Conservation (phyloP, 1,140 invertebrate species). For the Nebria ingens region DNA sequence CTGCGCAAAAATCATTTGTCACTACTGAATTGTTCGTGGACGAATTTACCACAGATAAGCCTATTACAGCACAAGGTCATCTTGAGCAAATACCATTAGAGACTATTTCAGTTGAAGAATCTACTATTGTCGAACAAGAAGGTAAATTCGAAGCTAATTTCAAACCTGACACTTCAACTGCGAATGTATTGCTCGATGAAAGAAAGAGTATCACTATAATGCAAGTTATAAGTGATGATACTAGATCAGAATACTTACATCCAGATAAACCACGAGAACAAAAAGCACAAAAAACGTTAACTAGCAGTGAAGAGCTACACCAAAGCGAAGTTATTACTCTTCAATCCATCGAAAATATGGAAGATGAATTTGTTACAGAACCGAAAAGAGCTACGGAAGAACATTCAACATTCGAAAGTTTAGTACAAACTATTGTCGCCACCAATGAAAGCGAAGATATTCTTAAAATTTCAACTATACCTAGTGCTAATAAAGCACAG, state of each 20-base stretch:
- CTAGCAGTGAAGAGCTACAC: constrained; percentile 24
- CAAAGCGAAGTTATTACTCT: constrained; percentile 27
- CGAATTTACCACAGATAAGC: constrained; percentile 25
- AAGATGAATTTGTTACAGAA: constrained; percentile 20
- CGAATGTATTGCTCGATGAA: constrained; percentile 31
- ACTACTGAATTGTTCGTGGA: constrained; percentile 28
- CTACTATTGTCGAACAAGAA: constrained; percentile 36
- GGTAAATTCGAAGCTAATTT: constrained; percentile 28
- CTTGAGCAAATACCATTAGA: constrained; percentile 23
- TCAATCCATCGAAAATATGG: constrained; percentile 24
- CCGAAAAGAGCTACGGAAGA: constrained; percentile 22
- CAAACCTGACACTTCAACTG: constrained; percentile 26
- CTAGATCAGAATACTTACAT: background rate
- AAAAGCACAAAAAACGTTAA: constrained; percentile 1
- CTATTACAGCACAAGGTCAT: constrained; percentile 19
- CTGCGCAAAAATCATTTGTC: constrained; percentile 28
- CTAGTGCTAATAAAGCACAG: background rate
- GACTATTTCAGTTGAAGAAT: constrained; percentile 32
- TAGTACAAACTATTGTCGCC: background rate
- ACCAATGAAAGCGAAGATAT: constrained; percentile 12
- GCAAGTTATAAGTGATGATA: constrained; percentile 19
- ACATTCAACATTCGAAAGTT: constrained; percentile 7
- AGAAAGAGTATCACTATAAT: constrained; percentile 18
- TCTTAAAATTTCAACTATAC: constrained; percentile 12
- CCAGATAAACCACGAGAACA: background rate